Percentiles rank a stretch among this genome's conserved stretches.
phyloP scores from a whole-genome alignment of 2,888 invertebrate species.

The Hedya salicella region DNA sequence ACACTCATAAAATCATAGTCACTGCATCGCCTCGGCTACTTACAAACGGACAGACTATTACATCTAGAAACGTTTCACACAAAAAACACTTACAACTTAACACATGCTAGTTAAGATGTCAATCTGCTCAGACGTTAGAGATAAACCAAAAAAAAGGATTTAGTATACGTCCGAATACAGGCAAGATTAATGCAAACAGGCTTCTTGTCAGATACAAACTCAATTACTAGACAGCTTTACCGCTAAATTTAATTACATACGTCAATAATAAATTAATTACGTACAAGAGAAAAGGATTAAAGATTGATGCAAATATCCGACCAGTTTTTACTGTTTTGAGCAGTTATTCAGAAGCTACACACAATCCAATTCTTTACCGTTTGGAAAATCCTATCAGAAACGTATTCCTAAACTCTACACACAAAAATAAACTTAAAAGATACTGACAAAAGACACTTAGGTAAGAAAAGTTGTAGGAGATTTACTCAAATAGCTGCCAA shows the following conservation, averaged over 20 bases:
- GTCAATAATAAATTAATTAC: slow-evolving; percentile 16
- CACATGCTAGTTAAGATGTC: slow-evolving; percentile 48
- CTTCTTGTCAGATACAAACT: not conserved
- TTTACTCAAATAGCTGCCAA: slow-evolving; percentile 55
- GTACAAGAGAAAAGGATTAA: slow-evolving; percentile 8
- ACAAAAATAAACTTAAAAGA: slow-evolving; percentile 14
- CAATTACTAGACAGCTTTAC: not conserved
- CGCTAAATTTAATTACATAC: not conserved
- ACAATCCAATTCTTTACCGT: slow-evolving; percentile 29
- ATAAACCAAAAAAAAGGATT: slow-evolving; percentile 41
- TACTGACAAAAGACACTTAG: slow-evolving; percentile 10
- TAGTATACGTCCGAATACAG: slow-evolving; percentile 3
- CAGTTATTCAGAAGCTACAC: slow-evolving; percentile 31
- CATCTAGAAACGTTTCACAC: slow-evolving; percentile 33
- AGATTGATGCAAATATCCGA: not conserved
- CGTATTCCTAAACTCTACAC: not conserved
- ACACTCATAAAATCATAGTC: slow-evolving; percentile 9
- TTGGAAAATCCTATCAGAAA: slow-evolving; percentile 6
- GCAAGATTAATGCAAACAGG: not conserved
- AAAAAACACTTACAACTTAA: slow-evolving; percentile 42
- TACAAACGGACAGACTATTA: slow-evolving; percentile 27
- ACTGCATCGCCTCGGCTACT: slow-evolving; percentile 29
- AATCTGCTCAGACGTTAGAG: slow-evolving; percentile 44
- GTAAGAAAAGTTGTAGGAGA: slow-evolving; percentile 28
- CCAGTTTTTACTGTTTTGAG: slow-evolving; percentile 33